Percentiles rank a stretch among this genome's conserved stretches.
Evolutionary conservation across 2,888 invertebrate species (phyloP).

Genomic region (Cepaea hortensis): DNA sequence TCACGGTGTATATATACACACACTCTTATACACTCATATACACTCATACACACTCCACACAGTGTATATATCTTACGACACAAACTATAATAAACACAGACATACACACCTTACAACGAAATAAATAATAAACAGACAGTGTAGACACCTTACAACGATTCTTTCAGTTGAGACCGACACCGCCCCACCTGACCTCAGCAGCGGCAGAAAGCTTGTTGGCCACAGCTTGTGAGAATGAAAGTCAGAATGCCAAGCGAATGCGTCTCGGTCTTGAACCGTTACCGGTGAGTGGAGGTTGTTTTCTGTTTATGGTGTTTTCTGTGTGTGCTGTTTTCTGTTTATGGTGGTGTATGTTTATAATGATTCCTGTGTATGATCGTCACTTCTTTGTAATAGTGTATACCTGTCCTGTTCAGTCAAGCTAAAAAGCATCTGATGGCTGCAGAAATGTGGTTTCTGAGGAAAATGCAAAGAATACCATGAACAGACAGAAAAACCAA

Average conservation of each 20-base stretch:
- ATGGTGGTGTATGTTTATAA: neutral
- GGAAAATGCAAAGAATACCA: too few relatives aligned
- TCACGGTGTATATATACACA: too few relatives aligned
- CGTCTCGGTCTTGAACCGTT: constrained; percentile 92
- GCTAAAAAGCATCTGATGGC: too few relatives aligned
- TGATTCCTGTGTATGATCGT: neutral
- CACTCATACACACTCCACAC: too few relatives aligned
- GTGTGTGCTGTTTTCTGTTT: neutral
- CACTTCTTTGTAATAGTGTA: too few relatives aligned
- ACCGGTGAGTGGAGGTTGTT: constrained; percentile 63
- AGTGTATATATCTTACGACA: too few relatives aligned
- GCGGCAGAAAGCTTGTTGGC: constrained; percentile 97
- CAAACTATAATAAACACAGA: too few relatives aligned
- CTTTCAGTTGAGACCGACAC: constrained; percentile 90
- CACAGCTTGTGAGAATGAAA: constrained; percentile 97
- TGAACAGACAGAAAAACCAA: too few relatives aligned
- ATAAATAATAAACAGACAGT: neutral
- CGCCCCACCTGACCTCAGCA: constrained; percentile 96
- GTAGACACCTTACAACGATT: neutral
- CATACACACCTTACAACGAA: too few relatives aligned
- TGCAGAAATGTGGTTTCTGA: too few relatives aligned
- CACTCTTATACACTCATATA: too few relatives aligned
- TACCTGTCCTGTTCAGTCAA: too few relatives aligned
- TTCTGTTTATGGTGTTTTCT: neutral
- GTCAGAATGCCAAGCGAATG: constrained; percentile 97